Base-by-base conservation (phyloP, 2,113 vertebrate species). In the Syngnathus typhle region DNA sequence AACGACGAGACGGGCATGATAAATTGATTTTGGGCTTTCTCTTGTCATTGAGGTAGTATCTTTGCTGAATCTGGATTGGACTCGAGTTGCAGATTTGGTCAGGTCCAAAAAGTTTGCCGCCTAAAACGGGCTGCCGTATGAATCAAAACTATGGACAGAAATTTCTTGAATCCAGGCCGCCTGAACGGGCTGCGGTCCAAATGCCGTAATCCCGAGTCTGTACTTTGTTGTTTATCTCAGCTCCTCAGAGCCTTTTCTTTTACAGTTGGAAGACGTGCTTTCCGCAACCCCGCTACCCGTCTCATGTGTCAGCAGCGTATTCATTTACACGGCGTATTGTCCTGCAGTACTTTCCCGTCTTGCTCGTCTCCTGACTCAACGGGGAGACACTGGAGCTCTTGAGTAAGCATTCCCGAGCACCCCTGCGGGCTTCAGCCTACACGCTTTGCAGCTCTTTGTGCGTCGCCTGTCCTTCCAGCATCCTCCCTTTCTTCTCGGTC, bases 331-430 rank as follows among this genome's bases (percentile, higher is more conserved):
- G 13, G 38, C 1, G 11, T 44, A 43, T 41, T 15, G 27, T 32
- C 27, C 27, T 32, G 27, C 27, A 32, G 27, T 32, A 32, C 27
- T 19, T 19, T 61, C 21, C n/a, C 60, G 12, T 44, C 6, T 37
- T n/a, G 6, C 49, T 54, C 21, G 39, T 2, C 38, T 23, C 16
- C 27, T 52, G 63, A 65, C 63, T 65, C 49, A 13, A 65, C 63
- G 32, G 62, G 44, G 63, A 65, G 63, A 77, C 65, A 60, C 55
- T 39, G 69, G 36, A 65, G 44, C 64, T 72, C 37, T 81, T 84
- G 77, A 87, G 41, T 78, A 70, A 79, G 83, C 84, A 51, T 44
- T 70, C 39, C 47, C 58, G 47, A 62, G 65, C 69, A 16, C 64
- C 79, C 83, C 80, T 55, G 65, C 27, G 72, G 77, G 62, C 71